Conservation (phyloP, 2,888 invertebrate species). For the Ochropacha duplaris region DNA sequence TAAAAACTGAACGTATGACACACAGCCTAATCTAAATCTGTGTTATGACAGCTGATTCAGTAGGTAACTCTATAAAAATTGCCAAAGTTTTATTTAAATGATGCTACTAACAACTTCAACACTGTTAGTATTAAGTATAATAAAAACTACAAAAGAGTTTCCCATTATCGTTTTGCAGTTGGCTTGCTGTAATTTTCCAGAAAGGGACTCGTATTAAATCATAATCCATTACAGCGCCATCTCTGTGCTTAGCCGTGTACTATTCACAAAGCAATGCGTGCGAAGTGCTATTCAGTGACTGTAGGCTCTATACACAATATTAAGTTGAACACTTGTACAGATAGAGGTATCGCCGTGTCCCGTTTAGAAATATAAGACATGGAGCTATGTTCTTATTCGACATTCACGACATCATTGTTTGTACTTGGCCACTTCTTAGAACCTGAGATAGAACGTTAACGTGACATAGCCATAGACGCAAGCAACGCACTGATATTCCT, state of each 20-base stretch:
- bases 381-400: background rate
- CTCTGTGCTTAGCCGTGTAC: slow-evolving; percentile 22
- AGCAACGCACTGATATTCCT: too few relatives aligned
- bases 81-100: background rate
- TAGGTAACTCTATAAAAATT: background rate
- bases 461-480: too few relatives aligned
- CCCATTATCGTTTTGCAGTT: background rate
- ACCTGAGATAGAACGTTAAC: too few relatives aligned
- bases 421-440: background rate
- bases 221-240: slow-evolving; percentile 28
- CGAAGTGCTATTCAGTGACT: slow-evolving; percentile 12
- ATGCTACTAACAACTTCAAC: background rate
- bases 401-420: background rate
- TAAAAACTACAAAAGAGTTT: background rate
- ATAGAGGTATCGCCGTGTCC: slow-evolving; percentile 58
- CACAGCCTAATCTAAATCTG: too few relatives aligned
- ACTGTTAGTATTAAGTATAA: background rate
- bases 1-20: too few relatives aligned
- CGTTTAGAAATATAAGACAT: slow-evolving; percentile 19
- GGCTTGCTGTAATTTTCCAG: background rate
- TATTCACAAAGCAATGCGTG: slow-evolving; percentile 16
- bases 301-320: slow-evolving; percentile 18
- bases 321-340: slow-evolving; percentile 52
- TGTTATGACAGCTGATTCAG: too few relatives aligned
- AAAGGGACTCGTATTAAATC: background rate